Base-by-base conservation (phyloP, 64 coral and sea anemone species). In the Hydrozoanthus tunicans region DNA sequence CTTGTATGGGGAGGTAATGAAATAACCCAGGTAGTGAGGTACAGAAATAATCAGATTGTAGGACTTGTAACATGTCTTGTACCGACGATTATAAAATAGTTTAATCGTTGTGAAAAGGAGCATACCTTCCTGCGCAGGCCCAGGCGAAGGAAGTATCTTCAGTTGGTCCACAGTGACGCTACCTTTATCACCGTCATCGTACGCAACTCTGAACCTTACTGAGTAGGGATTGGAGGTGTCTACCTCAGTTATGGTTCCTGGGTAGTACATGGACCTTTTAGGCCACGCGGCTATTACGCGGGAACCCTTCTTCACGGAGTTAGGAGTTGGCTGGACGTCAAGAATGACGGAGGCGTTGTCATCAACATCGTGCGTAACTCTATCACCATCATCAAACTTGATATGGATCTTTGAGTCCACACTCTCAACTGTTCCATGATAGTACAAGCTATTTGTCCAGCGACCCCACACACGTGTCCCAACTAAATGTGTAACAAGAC, bases 351-450 rank as follows among this genome's bases (percentile, higher is more conserved):
- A 77, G 0, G 91, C 17, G 51, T 68, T 71, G 20, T 96, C 94
- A 59, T 52, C 90, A 64, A 73, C 65, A 3, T 56, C 17, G 15
- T 93, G 92, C 6, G 94, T 73, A 64, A 93, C 86, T 61, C 81
- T 91, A 66, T 96, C 89, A 13, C 94, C 94, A 64, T 93, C 92
- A 56, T 96, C 92, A 74, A 91, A 96, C 4, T 76, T 86, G 66
- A 96, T 86, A 14, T 86, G 77, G 6, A 96, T 84, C n/a, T 84
- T 82, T 56, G 81, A 88, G 23, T 85, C 68, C 0, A 65, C 81
- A 59, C 81, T 62, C 73, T 85, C 89, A 53, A 96, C 92, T 17
- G 58, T 86, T 51, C 91, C 94, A 51, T 70, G 86, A 70, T 60
- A 93, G 73, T 93, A 96, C 17, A 91, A n/a, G 7, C 68, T 76